These are phyloP conservation scores for Dicentrarchus labrax DNA, from an alignment of 2,113 vertebrate genomes.

Conservation along the genomic window DNA sequence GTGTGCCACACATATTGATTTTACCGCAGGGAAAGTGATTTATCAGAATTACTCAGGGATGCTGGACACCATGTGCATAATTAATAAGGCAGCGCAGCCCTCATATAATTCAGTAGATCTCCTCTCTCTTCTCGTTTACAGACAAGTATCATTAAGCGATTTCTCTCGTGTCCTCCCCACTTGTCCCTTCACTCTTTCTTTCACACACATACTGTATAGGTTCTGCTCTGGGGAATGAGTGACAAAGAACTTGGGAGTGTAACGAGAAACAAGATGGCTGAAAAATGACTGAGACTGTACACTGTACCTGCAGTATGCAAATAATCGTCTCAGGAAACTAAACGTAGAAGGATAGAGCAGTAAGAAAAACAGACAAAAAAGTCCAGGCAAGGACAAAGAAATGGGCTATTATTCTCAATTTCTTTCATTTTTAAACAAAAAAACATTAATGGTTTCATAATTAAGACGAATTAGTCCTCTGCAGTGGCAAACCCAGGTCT, in stretches of 20 bases:
- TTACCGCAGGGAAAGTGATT: constrained; percentile 69
- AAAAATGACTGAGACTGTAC: background rate
- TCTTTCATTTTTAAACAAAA: background rate
- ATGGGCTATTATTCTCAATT: background rate
- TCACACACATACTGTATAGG: background rate
- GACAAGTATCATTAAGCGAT: constrained; percentile 32
- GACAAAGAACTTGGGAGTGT: background rate
- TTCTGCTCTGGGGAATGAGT: background rate
- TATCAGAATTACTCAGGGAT: constrained; percentile 66
- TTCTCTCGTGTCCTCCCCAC: constrained; percentile 18
- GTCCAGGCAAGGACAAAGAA: background rate
- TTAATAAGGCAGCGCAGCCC: constrained; percentile 51
- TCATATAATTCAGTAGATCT: constrained; percentile 56
- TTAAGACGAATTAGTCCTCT: constrained; percentile 3
- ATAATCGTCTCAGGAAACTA: constrained; percentile 1
- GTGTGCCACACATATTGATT: constrained; percentile 66
- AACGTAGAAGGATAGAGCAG: background rate
- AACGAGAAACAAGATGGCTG: background rate
- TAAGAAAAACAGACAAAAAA: background rate
- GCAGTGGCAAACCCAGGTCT: background rate
- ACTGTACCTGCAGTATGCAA: background rate
- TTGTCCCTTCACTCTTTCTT: constrained; percentile 17
- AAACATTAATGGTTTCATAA: background rate
- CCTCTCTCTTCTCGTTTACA: constrained; percentile 50
- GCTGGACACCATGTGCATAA: constrained; percentile 66